These are phyloP conservation scores for Lepidocyrtoides sp. DNA, from an alignment of 2,888 invertebrate species.

Conservation along the genomic window DNA sequence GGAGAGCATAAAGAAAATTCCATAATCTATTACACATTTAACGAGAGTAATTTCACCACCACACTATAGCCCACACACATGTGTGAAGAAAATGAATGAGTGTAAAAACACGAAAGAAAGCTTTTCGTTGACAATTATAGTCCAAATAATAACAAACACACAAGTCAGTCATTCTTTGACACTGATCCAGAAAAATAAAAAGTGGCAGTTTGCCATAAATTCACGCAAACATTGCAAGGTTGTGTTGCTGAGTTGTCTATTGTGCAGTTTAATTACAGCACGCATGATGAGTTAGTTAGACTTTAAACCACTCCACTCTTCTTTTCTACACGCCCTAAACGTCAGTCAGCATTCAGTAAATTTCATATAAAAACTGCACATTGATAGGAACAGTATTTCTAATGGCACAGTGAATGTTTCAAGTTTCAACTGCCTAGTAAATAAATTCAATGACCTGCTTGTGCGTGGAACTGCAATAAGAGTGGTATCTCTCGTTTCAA, in stretches of 20 bases:
- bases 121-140: constrained; percentile 47
- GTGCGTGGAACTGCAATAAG: constrained; percentile 13
- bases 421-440: constrained; percentile 5
- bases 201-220: constrained; percentile 67
- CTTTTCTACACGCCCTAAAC: background rate
- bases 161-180: background rate
- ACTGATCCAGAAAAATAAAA: constrained; percentile 25
- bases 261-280: constrained; percentile 20
- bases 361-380: too few relatives aligned
- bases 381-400: too few relatives aligned
- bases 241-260: background rate
- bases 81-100: constrained; percentile 18
- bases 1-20: too few relatives aligned
- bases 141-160: constrained; percentile 57
- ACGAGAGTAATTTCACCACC: constrained; percentile 33
- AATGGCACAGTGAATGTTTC: background rate
- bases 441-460: background rate
- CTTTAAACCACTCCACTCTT: background rate
- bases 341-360: background rate
- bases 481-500: constrained; percentile 16
- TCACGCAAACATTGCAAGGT: background rate
- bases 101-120: constrained; percentile 52
- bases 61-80: background rate
- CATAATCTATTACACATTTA: constrained; percentile 37
- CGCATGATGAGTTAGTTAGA: background rate